These are phyloP conservation scores for Morbakka virulenta DNA, from an alignment of 30 jellyfish, hydroid and myxozoan genomes.

Conservation along the genomic window DNA sequence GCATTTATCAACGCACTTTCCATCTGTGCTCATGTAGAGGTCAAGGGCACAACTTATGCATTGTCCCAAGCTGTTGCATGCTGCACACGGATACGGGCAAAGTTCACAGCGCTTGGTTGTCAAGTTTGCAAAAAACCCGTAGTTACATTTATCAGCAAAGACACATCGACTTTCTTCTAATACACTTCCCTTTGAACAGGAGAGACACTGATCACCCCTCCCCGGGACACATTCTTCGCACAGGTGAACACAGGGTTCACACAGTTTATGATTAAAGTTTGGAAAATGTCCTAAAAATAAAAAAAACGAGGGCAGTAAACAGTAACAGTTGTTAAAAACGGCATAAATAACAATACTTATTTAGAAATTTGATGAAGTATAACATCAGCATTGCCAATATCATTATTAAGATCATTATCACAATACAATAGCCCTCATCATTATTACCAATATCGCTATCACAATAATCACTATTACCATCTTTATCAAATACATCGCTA, in stretches of 20 bases:
- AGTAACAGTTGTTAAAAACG: no score
- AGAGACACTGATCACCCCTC: conserved; percentile 61
- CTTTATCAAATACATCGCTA: no score
- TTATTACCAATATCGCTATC: no score
- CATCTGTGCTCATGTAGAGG: conserved; percentile 37
- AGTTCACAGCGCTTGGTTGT: conserved; percentile 69
- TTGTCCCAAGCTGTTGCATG: conserved; percentile 54
- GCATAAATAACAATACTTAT: no score
- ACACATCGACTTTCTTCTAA: conserved; percentile 75
- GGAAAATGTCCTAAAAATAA: conserved; percentile 55
- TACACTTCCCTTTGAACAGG: conserved; percentile 51
- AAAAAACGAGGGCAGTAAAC: no score
- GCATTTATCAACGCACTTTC: conserved; percentile 71
- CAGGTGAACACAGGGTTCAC: conserved; percentile 61
- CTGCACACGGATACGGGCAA: conserved; percentile 81
- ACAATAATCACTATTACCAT: no score
- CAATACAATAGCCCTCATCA: no score
- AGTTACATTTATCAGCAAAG: conserved; percentile 58
- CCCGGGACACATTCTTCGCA: conserved; percentile 81
- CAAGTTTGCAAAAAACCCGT: conserved; percentile 64
- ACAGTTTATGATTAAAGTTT: conserved; percentile 49
- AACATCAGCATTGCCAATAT: no score
- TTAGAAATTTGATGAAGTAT: no score
- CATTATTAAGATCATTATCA: no score
- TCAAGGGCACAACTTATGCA: conserved; percentile 70